Evolutionary conservation across 2,797 vertebrate genomes (phyloP), one percentile per base, ranked within the genome.

Genomic region (Amblyraja radiata): DNA sequence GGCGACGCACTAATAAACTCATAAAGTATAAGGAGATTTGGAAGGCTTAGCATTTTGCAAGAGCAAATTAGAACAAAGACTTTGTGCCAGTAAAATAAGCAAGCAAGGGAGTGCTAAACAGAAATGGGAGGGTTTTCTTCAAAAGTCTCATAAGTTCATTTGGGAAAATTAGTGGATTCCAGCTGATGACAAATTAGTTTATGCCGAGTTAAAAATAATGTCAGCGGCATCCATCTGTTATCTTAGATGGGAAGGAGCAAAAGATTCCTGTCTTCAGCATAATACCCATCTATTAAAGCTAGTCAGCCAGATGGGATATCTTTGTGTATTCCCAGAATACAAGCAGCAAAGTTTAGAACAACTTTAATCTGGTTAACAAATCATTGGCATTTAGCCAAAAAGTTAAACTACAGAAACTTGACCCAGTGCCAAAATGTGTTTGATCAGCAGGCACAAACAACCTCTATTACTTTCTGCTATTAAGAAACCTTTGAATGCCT

Each of bases 121-220:
- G 25, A 92, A 92, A 54, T 92, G 9, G 13, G 11, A n/a, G 14
- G 46, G 23, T 36, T 11, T 54, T 76, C 25, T 58, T 28, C 46
- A 54, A 23, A 28, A 74, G 28, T 74, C 6, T 54, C 1, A 9
- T 73, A 39, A 36, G 6, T 92, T 54, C 39, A 58, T 92, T 90
- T 39, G 61, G 71, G 68, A 71, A 71, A 92, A 28, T 54, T 25
- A 76, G 36, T 71, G 46, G 88, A 76, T 74, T 74, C 36, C 14
- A n/a, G 71, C 11, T 92, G 71, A 92, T 76, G 39, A 54, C 71
- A 74, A 92, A 76, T 92, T 92, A 71, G 90, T 91, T 91, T 91
- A 36, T 90, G n/a, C 39, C 36, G 54, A 1, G 90, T 92, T 76
- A 14, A 6, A 46, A 91, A 39, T 74, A 39, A 54, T 7, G 32